Conservation (phyloP, 2,113 vertebrate species). For the Lamprotornis superbus region DNA sequence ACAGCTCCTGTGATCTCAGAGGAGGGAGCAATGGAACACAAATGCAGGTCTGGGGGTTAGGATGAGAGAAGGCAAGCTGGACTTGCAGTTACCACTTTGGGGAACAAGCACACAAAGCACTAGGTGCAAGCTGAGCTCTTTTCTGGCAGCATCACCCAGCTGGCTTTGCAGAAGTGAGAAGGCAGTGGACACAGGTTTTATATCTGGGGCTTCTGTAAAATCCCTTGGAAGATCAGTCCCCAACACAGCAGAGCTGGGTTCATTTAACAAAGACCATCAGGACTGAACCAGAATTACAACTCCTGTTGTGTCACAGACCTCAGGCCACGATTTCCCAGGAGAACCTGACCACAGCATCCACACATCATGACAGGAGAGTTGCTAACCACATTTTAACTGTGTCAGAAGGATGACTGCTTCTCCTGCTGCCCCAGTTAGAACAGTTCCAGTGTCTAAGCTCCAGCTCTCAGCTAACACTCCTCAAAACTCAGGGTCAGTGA, state of each 20-base stretch:
- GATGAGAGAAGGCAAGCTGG: conserved; percentile 27
- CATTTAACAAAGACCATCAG: neutral
- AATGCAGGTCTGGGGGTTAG: neutral
- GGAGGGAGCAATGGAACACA: conserved; percentile 7
- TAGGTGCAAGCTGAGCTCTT: neutral
- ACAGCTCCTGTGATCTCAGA: conserved; percentile 4
- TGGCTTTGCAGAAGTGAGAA: neutral
- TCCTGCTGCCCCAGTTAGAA: neutral
- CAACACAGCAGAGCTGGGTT: neutral
- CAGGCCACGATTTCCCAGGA: neutral
- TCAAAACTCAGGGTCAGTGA: neutral
- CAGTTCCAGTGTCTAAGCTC: neutral
- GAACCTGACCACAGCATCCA: neutral
- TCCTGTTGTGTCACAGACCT: neutral
- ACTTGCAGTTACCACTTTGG: neutral
- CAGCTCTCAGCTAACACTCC: neutral
- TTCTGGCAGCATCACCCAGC: neutral
- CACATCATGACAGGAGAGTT: neutral
- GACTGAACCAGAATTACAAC: neutral
- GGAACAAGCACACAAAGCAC: conserved; percentile 1
- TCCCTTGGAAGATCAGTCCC: neutral
- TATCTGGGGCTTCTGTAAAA: neutral
- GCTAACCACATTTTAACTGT: neutral
- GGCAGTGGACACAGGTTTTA: neutral
- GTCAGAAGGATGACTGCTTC: neutral